Evolutionary conservation across 2,797 vertebrate species (phyloP).

Genomic region (Bovichtus diacanthus): DNA sequence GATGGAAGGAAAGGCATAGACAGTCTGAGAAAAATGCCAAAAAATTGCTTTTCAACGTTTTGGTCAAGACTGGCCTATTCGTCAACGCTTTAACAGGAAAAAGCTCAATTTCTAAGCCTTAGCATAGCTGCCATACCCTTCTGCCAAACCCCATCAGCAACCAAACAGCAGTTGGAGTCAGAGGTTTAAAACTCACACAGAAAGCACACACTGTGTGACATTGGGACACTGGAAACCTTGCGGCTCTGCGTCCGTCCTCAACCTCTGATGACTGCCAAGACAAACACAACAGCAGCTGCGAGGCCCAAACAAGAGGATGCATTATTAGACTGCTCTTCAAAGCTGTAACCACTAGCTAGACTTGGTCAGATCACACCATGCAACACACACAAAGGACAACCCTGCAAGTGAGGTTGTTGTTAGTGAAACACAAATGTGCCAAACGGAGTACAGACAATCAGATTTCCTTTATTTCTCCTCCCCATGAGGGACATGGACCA

Average conservation of each 20-base stretch:
- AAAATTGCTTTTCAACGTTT: slow-evolving; percentile 13
- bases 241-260: slow-evolving; percentile 47
- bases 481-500: not conserved
- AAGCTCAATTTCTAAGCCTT: slow-evolving; percentile 21
- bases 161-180: slow-evolving; percentile 30
- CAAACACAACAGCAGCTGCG: slow-evolving; percentile 68
- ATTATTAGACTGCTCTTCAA: slow-evolving; percentile 66
- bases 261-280: slow-evolving; percentile 63
- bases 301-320: slow-evolving; percentile 64
- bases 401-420: slow-evolving; percentile 18
- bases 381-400: slow-evolving; percentile 15
- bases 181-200: slow-evolving; percentile 34
- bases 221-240: slow-evolving; percentile 50
- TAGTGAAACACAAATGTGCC: slow-evolving; percentile 14
- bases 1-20: slow-evolving; percentile 24
- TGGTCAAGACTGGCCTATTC: slow-evolving; percentile 22
- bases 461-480: not conserved
- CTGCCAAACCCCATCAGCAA: slow-evolving; percentile 39
- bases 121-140: slow-evolving; percentile 14
- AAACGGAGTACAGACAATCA: not conserved
- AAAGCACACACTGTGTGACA: slow-evolving; percentile 43
- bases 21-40: slow-evolving; percentile 19
- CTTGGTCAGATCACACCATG: slow-evolving; percentile 51
- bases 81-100: not conserved
- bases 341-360: slow-evolving; percentile 43